Evolutionary conservation across 2,797 vertebrate species (phyloP).

Genomic region (Gymnoscopelus braueri): DNA sequence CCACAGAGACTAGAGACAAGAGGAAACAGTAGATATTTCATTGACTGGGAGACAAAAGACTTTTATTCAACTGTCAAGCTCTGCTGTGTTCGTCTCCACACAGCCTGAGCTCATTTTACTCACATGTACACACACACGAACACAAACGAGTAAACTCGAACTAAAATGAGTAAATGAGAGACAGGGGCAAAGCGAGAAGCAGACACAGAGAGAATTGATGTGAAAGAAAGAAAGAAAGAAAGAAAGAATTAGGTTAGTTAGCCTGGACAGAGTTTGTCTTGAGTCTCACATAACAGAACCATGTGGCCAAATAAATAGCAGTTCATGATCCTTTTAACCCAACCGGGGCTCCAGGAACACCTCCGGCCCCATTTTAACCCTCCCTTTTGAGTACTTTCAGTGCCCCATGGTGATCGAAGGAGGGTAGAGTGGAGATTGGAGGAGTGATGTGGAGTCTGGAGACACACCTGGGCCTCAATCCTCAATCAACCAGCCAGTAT

Average conservation of each 20-base stretch:
- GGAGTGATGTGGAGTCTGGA: no score
- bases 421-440: no score
- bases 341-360: neutral
- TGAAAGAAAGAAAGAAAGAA: neutral
- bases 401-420: no score
- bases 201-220: neutral
- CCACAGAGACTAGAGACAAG: conserved; percentile 15
- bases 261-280: neutral
- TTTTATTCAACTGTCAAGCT: conserved; percentile 42
- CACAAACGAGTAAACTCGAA: neutral
- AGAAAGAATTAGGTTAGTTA: neutral
- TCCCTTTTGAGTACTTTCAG: no score
- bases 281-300: conserved; percentile 11
- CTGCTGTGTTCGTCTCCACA: conserved; percentile 49
- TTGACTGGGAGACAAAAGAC: conserved; percentile 50
- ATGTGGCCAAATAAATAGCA: conserved; percentile 12
- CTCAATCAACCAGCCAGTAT: no score
- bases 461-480: no score
- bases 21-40: conserved; percentile 35
- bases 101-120: conserved; percentile 15
- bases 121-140: conserved; percentile 17
- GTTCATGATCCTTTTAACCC: conserved; percentile 18
- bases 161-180: no score
- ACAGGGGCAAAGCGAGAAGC: neutral
- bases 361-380: neutral